Evolutionary conservation across 2,888 invertebrate genomes (phyloP).

Genomic region (Phytoseiulus persimilis): DNA sequence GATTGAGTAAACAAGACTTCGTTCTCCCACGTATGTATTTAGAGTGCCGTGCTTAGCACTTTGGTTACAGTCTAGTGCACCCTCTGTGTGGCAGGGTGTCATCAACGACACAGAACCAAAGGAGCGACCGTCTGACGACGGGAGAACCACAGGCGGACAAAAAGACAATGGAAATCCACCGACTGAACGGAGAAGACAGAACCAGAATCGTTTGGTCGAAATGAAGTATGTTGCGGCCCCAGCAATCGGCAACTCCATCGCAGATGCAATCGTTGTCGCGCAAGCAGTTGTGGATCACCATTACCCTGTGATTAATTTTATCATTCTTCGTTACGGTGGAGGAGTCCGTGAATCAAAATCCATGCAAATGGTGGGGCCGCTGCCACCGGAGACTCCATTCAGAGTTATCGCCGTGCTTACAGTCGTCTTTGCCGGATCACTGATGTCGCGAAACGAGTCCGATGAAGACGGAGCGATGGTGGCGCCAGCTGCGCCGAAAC

Average conservation of each 20-base stretch:
- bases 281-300: neutral
- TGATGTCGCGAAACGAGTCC: too few species aligned
- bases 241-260: neutral
- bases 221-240: neutral
- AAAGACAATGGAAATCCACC: neutral
- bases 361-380: neutral
- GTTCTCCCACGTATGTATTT: neutral
- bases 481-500: too few species aligned
- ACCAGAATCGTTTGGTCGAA: neutral
- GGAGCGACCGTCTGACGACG: neutral
- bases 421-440: too few species aligned
- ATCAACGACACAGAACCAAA: neutral
- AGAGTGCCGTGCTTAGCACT: neutral
- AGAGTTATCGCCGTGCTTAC: too few species aligned
- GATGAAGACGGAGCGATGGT: too few species aligned
- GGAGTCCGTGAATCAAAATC: neutral
- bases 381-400: neutral
- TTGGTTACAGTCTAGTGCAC: neutral
- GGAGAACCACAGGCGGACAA: neutral
- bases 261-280: neutral
- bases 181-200: neutral
- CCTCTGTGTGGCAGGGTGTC: neutral
- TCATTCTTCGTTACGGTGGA: neutral
- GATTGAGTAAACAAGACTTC: neutral
- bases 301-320: neutral